Conservation (phyloP, 2,113 vertebrate genomes). For the Desmodus rotundus region DNA sequence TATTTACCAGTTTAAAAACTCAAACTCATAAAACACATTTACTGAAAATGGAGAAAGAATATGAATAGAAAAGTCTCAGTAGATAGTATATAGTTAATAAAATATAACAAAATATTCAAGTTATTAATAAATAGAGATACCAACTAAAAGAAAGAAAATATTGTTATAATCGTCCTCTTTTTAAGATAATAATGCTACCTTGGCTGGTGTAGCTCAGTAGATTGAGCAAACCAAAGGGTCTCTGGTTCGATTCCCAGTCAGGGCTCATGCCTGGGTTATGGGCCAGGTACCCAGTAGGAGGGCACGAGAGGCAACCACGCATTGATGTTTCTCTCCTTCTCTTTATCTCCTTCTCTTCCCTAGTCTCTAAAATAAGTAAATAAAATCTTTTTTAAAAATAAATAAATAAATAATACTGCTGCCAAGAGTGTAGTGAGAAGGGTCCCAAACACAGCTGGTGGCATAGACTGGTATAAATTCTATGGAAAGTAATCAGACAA, state of each 20-base stretch:
- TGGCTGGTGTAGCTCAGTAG: no score
- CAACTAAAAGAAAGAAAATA: background rate
- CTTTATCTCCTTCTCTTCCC: no score
- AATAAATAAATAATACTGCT: background rate
- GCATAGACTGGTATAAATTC: background rate
- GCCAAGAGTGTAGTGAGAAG: background rate
- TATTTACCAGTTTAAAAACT: background rate
- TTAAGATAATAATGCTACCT: background rate
- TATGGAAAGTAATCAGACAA: background rate
- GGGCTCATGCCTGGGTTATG: no score
- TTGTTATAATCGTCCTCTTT: background rate
- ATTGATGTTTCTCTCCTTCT: no score
- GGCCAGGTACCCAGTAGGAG: no score
- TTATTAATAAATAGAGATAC: background rate
- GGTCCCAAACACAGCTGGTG: background rate
- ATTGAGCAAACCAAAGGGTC: no score
- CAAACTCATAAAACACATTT: background rate
- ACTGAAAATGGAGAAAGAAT: background rate
- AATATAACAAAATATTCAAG: background rate
- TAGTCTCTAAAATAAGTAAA: no score
- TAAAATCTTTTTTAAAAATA: no score
- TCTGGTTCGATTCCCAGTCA: no score
- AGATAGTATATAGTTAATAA: background rate
- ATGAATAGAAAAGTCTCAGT: background rate
- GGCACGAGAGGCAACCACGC: no score